Evolutionary conservation across 1,140 invertebrate species (phyloP), one percentile per base, ranked within the genome.

Genomic region (Antheraea mylitta): DNA sequence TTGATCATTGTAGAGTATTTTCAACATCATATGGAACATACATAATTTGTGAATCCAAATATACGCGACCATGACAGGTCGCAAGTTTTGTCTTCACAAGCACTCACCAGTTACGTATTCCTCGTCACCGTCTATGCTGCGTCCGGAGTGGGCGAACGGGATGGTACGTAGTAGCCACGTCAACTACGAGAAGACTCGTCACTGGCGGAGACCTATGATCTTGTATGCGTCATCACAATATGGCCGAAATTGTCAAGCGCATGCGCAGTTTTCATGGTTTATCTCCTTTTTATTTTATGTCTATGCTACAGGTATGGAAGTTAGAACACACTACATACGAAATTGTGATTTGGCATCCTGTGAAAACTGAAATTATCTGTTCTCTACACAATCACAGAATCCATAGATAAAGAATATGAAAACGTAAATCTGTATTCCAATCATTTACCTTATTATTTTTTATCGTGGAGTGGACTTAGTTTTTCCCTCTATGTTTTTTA

Each of bases 71-170:
- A 94, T 94, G 94, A 94, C 94, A 93, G 94, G 91, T 93, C 94
- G 94, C 94, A 95, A 95, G 95, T 93, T 93, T 94, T 94, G 94
- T 87, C 87, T 92, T 90, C 87, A 85, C 94, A 94, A 93, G 94
- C 95, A 96, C 96, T 96, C 96, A 96, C 96, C 96, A 96, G 95
- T 97, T 97, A 97, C 96, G 96, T 97, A 96, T 96, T 97, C 96
- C 95, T 97, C 96, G 96, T 97, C 96, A 97, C 96, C 95, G 96
- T 96, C 94, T 96, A 96, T 96, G 96, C 96, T 95, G 96, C 95
- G 95, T 96, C 95, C 95, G 95, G 96, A 97, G 95, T 97, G 96
- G 96, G 96, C 95, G 96, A 96, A 95, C 94, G 94, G 94, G 94
- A 95, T 95, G 94, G 96, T 97, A 97, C 96, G 96, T 97, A 97